Conservation (phyloP, 2,888 invertebrate genomes). For the Caradrina kadenii region DNA sequence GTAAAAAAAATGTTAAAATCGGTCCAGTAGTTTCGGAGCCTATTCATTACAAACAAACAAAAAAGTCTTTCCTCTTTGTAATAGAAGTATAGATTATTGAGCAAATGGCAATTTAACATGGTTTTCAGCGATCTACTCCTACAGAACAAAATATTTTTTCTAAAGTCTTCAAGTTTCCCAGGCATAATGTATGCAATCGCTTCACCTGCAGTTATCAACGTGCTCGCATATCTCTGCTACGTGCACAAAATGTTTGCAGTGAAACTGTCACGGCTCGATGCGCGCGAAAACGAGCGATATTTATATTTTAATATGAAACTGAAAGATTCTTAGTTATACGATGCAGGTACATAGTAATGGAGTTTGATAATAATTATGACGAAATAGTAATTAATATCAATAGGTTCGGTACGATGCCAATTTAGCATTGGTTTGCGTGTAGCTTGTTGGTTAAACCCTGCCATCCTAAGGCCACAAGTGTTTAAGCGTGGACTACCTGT, state of each 20-base stretch:
- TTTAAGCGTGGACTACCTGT: too few species aligned
- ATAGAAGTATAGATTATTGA: too few species aligned
- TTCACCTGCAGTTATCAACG: conserved; percentile 10
- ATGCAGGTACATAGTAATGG: background rate
- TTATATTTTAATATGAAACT: conserved; percentile 50
- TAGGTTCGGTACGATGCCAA: background rate
- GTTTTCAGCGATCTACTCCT: too few species aligned
- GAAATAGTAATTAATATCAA: background rate
- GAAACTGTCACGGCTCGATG: conserved; percentile 75
- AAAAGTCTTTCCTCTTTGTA: too few species aligned
- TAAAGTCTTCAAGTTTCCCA: background rate
- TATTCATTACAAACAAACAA: too few species aligned
- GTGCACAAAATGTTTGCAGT: conserved; percentile 61
- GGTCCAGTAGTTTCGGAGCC: too few species aligned
- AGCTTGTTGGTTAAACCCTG: too few species aligned
- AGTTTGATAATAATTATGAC: background rate
- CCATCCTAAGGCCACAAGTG: too few species aligned
- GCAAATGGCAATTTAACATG: conserved; percentile 3
- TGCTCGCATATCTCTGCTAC: conserved; percentile 20
- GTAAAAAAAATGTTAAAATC: too few species aligned
- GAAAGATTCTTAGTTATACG: conserved; percentile 18
- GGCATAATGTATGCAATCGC: conserved; percentile 16
- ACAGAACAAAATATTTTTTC: background rate
- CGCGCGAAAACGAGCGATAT: conserved; percentile 75
- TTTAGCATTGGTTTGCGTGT: too few species aligned